These are phyloP conservation scores for Anoplopoma fimbria DNA, from an alignment of 2,113 vertebrate genomes.

Conservation along the genomic window DNA sequence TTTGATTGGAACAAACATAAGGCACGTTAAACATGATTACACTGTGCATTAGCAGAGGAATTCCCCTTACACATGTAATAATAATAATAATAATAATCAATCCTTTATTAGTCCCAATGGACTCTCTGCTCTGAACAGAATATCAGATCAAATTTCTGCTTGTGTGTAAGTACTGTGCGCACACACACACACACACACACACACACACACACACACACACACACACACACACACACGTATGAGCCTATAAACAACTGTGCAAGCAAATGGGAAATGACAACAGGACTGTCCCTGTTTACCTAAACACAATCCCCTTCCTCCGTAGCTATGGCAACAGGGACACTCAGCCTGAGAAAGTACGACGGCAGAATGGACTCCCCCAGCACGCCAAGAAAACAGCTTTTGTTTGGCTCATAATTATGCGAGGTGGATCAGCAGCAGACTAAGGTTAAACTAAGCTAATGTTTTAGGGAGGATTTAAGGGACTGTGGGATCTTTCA, in stretches of 20 bases:
- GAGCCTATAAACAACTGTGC: neutral
- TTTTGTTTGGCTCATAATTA: constrained; percentile 64
- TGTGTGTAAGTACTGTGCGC: neutral
- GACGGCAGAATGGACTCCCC: constrained; percentile 12
- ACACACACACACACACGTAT: neutral
- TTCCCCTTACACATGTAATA: no score
- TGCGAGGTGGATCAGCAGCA: constrained; percentile 19
- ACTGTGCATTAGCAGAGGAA: neutral
- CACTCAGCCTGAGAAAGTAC: constrained; percentile 39
- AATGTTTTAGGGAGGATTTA: constrained; percentile 2
- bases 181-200: neutral
- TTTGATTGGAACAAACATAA: no score
- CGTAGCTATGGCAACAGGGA: constrained; percentile 58
- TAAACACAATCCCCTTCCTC: constrained; percentile 27
- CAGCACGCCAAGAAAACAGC: constrained; percentile 43
- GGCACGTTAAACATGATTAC: no score
- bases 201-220: neutral
- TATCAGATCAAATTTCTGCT: neutral
- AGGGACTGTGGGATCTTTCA: neutral
- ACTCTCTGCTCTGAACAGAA: neutral
- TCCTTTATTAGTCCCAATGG: no score
- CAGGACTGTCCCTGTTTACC: constrained; percentile 48
- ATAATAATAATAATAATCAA: no score
- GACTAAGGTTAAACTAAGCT: neutral
- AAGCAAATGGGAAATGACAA: constrained; percentile 20